Conservation (phyloP, 2,113 vertebrate genomes). For the Eurypyga helias region DNA sequence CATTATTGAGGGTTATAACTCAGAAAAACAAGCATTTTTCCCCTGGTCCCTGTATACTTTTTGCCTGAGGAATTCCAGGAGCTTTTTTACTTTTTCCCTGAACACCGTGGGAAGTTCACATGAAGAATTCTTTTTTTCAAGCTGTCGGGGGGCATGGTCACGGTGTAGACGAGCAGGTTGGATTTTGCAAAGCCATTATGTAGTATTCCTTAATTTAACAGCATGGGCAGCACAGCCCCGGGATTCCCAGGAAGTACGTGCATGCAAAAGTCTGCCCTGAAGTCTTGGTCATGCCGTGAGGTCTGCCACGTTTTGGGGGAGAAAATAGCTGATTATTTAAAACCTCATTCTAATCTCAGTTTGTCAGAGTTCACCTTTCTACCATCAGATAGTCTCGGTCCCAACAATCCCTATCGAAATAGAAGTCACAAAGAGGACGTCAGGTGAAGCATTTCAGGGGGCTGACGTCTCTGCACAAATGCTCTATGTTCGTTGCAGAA, state of each 20-base stretch:
- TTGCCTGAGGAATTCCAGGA: neutral
- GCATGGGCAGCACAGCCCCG: too few species aligned
- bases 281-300: neutral
- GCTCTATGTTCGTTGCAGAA: neutral
- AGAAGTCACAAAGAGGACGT: neutral
- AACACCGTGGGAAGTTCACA: neutral
- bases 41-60: neutral
- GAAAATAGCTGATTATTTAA: neutral
- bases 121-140: neutral
- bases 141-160: neutral
- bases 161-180: neutral
- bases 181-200: neutral
- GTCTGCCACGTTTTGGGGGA: rapidly evolving
- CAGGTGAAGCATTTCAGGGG: neutral
- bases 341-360: neutral
- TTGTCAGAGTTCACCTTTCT: neutral
- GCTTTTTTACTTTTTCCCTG: neutral
- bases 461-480: neutral
- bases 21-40: neutral
- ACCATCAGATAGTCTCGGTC: neutral
- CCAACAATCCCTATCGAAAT: neutral
- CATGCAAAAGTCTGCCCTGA: neutral
- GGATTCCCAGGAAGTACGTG: neutral
- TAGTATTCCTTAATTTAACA: neutral
- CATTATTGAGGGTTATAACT: neutral